Base-by-base conservation (phyloP, 2,113 vertebrate genomes). In the Ceyx melanurus region DNA sequence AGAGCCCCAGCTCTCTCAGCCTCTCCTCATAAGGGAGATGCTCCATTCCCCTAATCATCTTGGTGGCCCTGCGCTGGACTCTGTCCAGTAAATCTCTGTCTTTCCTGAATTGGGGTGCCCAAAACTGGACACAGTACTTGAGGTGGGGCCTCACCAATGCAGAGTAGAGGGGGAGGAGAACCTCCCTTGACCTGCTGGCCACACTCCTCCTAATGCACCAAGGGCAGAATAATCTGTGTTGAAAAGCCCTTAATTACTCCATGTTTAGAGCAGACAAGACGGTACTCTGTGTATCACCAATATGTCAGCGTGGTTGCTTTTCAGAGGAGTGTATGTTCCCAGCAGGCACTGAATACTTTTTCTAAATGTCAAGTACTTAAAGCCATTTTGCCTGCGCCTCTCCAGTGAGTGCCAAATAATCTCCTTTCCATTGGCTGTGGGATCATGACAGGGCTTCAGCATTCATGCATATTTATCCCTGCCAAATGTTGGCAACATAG, bases 301-400 rank as follows among this genome's bases (percentile, higher is more conserved):
- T 53, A 61, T 82, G 85, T 68, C 88, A 88, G 51, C 5, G 2
- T 35, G 54, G 73, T 92, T 94, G 79, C 72, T 88, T 88, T 88
- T 92, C 95, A 77, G 48, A 65, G 71, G 48, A 82, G 78, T 92
- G 90, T 86, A 46, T 86, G 74, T 82, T 86, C 89, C 75, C 91
- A 95, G 91, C 88, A 90, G 79, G 77, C 83, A 81, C 40, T 0
- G 3, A 94, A 75, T 78, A 53, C 84, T 82, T 93, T 75, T 91
- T 61, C 82, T 93, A 96, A 96, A 96, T 96, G 94, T 94, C 94
- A 92, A 90, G 75, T 88, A 82, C 83, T 83, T 82, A 42, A 67
- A 89, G 78, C 50, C 92, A 40, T 81, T 62, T 80, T 94, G 82
- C 87, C 65, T 60, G 11, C 57, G 94, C 71, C 62, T 92, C 90